Evolutionary conservation across 2,797 vertebrate species (phyloP).

Genomic region (Cynopterus sphinx): DNA sequence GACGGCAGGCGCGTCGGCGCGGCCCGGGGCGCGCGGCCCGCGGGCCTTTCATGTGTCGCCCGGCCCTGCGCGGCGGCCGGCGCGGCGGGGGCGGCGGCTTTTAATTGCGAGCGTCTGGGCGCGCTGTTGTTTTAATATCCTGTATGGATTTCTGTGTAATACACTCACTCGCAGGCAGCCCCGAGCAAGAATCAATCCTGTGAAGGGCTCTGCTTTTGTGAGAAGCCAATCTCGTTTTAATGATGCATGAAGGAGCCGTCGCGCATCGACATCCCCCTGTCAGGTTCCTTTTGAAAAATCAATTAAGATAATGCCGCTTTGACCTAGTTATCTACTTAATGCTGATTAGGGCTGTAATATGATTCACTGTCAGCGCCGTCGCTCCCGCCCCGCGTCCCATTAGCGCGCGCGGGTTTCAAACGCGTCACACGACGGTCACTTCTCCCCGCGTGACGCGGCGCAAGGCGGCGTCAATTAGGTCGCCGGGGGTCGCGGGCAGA

Average conservation of each 20-base stretch:
- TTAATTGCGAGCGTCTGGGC: conserved; percentile 99
- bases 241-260: conserved; percentile 99
- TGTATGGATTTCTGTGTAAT: conserved; percentile 99
- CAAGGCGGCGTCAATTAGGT: too few relatives aligned
- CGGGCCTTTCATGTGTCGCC: conserved; percentile 86
- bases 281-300: conserved; percentile 99
- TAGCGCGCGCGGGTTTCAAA: conserved; percentile 98
- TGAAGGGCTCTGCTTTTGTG: conserved; percentile 99
- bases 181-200: conserved; percentile 99
- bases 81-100: conserved; percentile 96
- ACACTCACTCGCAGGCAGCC: conserved; percentile 99
- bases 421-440: conserved; percentile 96
- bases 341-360: conserved; percentile 99
- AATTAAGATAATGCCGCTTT: conserved; percentile 99
- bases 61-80: conserved; percentile 87
- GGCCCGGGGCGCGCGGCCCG: conserved; percentile 82
- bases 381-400: too few relatives aligned
- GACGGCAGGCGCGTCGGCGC: conserved; percentile 56
- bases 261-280: conserved; percentile 99
- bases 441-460: too few relatives aligned
- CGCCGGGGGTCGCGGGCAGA: too few relatives aligned
- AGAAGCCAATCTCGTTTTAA: conserved; percentile 99
- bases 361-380: too few relatives aligned
- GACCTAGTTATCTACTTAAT: conserved; percentile 99
- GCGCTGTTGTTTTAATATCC: conserved; percentile 99